Base-by-base conservation (phyloP, 1,140 invertebrate species). In the Pectinophora gossypiella region DNA sequence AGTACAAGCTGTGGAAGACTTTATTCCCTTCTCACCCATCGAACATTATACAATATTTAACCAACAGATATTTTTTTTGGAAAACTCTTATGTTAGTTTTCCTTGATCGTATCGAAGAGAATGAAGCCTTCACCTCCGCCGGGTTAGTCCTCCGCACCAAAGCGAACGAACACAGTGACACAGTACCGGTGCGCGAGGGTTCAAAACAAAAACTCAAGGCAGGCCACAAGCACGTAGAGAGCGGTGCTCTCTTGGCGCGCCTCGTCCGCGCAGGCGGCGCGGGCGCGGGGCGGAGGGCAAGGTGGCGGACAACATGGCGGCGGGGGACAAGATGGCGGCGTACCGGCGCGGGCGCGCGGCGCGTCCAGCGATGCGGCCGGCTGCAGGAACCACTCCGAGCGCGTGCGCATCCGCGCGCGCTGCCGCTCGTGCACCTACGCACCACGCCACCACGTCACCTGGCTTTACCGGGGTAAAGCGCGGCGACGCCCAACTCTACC, bases 371-470 rank as follows among this genome's bases (percentile, higher is more conserved):
- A 80, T 71, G 89, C 89, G 46, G 92, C 91, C 42, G 94, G 93
- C 62, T 93, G 93, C 72, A 98, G 91, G 89, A 97, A 98, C 96
- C 96, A 98, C 84, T 98, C 96, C 40, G 95, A 97, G 65, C 96
- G 91, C 40, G 95, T 97, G 82, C 95, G 91, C 96, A 98, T 98
- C 62, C 97, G 90, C 78, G 94, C 95, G 50, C 95, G 94, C 91
- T 98, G 97, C 77, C 96, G 90, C 89, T 98, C 96, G 89, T 98
- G 96, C 54, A 98, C 96, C 94, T 96, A 87, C 76, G 64, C 72
- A 68, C 36, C 36, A 15, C 36, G 16, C 36, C 10, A 16, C 16
- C 15, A 15, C 13, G 36, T 40, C 36, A 40, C 9, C 35, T 9
- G 6, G 35, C 35, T 15, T 13, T 6, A 7, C 36, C 36, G 36